Percentiles rank a stretch among this genome's conserved stretches.
Evolutionary conservation across 2,888 invertebrate genomes (phyloP).

Genomic region (Macaria liturata): DNA sequence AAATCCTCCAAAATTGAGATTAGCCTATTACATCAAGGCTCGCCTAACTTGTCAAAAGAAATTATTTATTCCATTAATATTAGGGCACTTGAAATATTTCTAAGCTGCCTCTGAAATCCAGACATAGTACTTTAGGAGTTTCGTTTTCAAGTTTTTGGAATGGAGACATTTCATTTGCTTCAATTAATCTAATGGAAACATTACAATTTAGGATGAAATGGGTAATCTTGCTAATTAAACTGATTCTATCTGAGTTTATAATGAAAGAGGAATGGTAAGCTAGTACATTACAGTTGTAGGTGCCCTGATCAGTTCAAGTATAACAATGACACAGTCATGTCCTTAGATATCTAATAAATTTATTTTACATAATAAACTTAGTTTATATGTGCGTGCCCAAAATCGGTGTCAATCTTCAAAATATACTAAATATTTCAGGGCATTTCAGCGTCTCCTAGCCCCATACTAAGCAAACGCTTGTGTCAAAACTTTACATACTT

Average conservation of each 20-base stretch:
- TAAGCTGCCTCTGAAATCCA: conserved; percentile 9
- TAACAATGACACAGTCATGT: too few relatives aligned
- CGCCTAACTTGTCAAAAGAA: conserved; percentile 20
- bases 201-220: conserved; percentile 11
- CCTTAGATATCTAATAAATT: too few relatives aligned
- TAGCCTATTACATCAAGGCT: conserved; percentile 12
- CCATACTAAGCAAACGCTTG: too few relatives aligned
- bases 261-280: too few relatives aligned
- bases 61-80: conserved; percentile 22
- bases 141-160: conserved; percentile 21
- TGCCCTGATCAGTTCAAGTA: too few relatives aligned
- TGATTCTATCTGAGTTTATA: conserved; percentile 1
- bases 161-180: conserved; percentile 21
- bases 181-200: conserved; percentile 26
- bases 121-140: conserved; percentile 17
- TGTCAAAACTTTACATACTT: too few relatives aligned
- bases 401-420: too few relatives aligned
- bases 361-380: too few relatives aligned
- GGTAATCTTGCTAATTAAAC: conserved; percentile 6
- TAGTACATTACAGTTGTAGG: too few relatives aligned
- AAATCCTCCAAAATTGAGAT: conserved; percentile 18
- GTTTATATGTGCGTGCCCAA: too few relatives aligned
- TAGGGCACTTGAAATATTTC: conserved; percentile 23
- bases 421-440: too few relatives aligned
- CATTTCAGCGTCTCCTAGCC: too few relatives aligned